phyloP scores from a whole-genome alignment of 1,140 invertebrate genomes.

The Danaus melanippus region DNA sequence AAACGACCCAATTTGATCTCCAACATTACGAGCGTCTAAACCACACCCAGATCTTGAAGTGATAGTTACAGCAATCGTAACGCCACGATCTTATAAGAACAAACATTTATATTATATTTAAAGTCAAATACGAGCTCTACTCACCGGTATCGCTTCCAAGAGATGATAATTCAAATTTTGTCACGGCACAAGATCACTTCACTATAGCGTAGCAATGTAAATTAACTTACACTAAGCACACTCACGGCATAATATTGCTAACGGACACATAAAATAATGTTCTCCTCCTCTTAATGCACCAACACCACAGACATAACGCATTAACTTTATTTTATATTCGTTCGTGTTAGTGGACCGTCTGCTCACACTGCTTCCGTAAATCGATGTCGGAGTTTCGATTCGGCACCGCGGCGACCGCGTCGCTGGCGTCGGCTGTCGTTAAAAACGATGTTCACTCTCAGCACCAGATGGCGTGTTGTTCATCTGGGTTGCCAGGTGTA shows the following conservation, averaged over 20 bases:
- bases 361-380: slow-evolving; percentile 49
- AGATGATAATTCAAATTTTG: slow-evolving; percentile 38
- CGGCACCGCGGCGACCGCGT: slow-evolving; percentile 34
- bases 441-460: slow-evolving; percentile 2
- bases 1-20: slow-evolving; percentile 46
- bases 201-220: slow-evolving; percentile 40
- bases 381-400: slow-evolving; percentile 63
- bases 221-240: slow-evolving; percentile 59
- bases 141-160: slow-evolving; percentile 46
- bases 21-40: slow-evolving; percentile 15
- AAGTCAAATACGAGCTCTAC: slow-evolving; percentile 30
- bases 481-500: slow-evolving; percentile 17
- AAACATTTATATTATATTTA: slow-evolving; percentile 3
- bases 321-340: slow-evolving; percentile 41
- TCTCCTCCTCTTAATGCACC: slow-evolving; percentile 52
- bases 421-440: slow-evolving; percentile 34
- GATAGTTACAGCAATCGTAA: no score
- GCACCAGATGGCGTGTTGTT: slow-evolving; percentile 36
- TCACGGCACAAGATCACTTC: slow-evolving; percentile 44
- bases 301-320: slow-evolving; percentile 61
- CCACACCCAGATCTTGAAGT: slow-evolving; percentile 27
- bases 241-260: slow-evolving; percentile 48
- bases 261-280: slow-evolving; percentile 50
- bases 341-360: slow-evolving; percentile 46
- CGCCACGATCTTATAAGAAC: no score